These are phyloP conservation scores for Hassar affinis DNA, from an alignment of 2,113 vertebrate genomes.

Conservation along the genomic window DNA sequence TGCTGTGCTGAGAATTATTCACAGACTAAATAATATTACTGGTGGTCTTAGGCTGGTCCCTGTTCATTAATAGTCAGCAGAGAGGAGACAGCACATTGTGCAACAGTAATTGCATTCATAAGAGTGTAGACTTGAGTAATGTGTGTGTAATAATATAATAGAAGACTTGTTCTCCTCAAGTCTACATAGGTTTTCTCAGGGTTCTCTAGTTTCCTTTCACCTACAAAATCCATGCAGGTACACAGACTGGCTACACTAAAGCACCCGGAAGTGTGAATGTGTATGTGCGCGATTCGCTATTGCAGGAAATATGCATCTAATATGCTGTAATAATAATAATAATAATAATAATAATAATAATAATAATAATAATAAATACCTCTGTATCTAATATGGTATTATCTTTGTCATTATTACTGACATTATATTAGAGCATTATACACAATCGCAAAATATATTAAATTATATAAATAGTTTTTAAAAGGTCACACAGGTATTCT, in stretches of 20 bases:
- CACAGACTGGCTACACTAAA: neutral
- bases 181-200: neutral
- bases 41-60: neutral
- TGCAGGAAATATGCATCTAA: neutral
- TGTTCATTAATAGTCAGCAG: neutral
- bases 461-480: neutral
- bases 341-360: too few relatives aligned
- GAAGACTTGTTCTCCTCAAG: neutral
- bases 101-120: neutral
- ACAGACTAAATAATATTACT: neutral
- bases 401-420: neutral
- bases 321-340: neutral
- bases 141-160: neutral
- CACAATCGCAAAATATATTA: neutral
- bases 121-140: neutral
- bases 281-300: neutral
- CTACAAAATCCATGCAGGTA: neutral
- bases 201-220: neutral
- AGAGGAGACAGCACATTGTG: neutral
- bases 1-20: slow-evolving; percentile 17
- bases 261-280: neutral
- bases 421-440: neutral
- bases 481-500: neutral
- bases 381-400: too few relatives aligned
- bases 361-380: too few relatives aligned